Base-by-base conservation (phyloP, 2,888 invertebrate species). In the Tinea pellionella region DNA sequence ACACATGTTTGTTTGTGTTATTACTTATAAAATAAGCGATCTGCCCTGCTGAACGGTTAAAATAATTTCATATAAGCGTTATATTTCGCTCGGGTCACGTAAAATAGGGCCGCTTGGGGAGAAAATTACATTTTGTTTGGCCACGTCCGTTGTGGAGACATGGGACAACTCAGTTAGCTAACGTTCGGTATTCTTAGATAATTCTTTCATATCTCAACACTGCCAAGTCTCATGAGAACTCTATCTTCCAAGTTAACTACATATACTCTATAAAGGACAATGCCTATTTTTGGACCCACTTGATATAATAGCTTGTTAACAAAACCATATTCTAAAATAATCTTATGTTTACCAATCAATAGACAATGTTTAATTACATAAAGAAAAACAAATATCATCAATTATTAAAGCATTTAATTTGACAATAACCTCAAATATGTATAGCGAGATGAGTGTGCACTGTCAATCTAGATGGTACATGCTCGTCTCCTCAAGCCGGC, bases 41-140 rank as follows among this genome's bases (percentile, higher is more conserved):
- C 59, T 13, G 42, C 41, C 13, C n/a, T 2, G 59, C 19, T 47
- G 59, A 59, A 60, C 51, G 11, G 41, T 41, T 58, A n/a, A 79
- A 77, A 82, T 86, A 82, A 84, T 85, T 83, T 81, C 79, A 84
- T 84, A 85, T 82, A 81, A 79, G 72, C 81, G 78, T 83, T 82
- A 80, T 83, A 85, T 84, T 80, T 82, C 80, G 73, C 75, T 74
- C 74, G 81, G 83, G 85, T 86, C 86, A 86, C 86, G 86, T 85
- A 84, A 83, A 84, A 83, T 80, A 78, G 80, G 74, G 71, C 75
- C 80, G 80, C 80, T 78, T 74, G 78, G 81, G 74, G 63, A 71
- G 77, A 78, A 84, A 85, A 85, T 86, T 85, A 86, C 81, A 85
- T 86, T 86, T 82, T 84, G 85, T 82, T 84, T 81, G 77, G 78